A percentile compares a stretch with the other conserved stretches of the same genome.
These are phyloP conservation scores for Diloba caeruleocephala DNA, from an alignment of 2,888 invertebrate genomes.

Conservation along the genomic window DNA sequence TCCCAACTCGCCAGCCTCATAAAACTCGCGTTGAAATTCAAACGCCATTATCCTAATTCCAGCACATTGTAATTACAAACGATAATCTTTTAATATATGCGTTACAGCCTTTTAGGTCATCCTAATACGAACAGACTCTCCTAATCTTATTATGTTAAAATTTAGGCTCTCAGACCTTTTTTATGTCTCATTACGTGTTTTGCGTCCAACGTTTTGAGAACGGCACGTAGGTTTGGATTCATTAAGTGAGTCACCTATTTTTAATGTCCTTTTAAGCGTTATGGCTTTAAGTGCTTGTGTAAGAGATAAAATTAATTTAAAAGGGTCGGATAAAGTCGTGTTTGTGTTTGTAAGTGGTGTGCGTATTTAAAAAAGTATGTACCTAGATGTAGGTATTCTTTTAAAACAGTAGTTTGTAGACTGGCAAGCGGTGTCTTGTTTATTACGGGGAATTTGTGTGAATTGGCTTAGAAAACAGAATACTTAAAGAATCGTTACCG, in stretches of 20 bases:
- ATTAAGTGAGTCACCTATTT: slow-evolving; percentile 41
- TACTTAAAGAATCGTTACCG: no score
- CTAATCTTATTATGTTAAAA: slow-evolving; percentile 63
- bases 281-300: slow-evolving; percentile 20
- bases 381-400: no score
- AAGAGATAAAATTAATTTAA: slow-evolving; percentile 8
- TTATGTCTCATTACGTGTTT: slow-evolving; percentile 61
- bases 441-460: no score
- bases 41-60: slow-evolving; percentile 29
- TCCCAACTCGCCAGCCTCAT: not conserved
- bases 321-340: slow-evolving; percentile 1
- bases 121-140: slow-evolving; percentile 22
- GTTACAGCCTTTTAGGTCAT: slow-evolving; percentile 45
- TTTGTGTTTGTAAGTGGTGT: no score
- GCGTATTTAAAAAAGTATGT: no score
- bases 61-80: slow-evolving; percentile 28
- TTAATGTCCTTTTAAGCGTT: slow-evolving; percentile 49
- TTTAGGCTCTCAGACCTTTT: slow-evolving; percentile 44
- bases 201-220: slow-evolving; percentile 47
- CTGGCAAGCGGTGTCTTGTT: no score
- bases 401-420: no score
- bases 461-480: no score
- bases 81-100: slow-evolving; percentile 36
- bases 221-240: slow-evolving; percentile 30
- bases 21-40: slow-evolving; percentile 21